phyloP scores from a whole-genome alignment of 2,888 invertebrate genomes.

The Leucophenga montana region DNA sequence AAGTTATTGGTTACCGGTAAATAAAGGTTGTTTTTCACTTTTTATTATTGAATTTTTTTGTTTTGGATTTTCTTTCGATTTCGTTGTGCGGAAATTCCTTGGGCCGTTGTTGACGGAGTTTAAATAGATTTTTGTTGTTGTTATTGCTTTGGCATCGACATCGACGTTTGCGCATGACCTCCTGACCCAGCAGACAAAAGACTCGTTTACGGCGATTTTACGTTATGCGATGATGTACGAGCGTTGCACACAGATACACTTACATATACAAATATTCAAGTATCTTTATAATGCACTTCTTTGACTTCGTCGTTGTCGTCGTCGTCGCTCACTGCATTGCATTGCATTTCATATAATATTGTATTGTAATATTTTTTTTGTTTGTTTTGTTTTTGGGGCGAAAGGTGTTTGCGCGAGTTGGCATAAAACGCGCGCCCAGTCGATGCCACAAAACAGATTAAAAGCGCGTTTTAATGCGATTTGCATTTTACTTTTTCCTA shows the following conservation, averaged over 20 bases:
- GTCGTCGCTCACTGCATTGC: too few relatives aligned
- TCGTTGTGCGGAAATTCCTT: constrained; percentile 24
- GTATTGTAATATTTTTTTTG: constrained; percentile 2
- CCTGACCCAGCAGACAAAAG: constrained; percentile 55
- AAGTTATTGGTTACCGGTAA: constrained; percentile 29
- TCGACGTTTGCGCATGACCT: constrained; percentile 48
- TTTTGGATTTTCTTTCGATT: constrained; percentile 33
- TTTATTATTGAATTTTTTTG: constrained; percentile 36
- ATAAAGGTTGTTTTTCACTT: not conserved
- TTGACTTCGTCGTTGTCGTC: not conserved
- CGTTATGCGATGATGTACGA: constrained; percentile 46
- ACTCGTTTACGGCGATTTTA: constrained; percentile 39
- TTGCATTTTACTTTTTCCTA: constrained; percentile 50
- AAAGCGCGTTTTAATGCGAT: constrained; percentile 60
- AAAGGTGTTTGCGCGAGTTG: constrained; percentile 35
- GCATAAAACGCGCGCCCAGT: constrained; percentile 13
- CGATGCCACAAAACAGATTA: constrained; percentile 54
- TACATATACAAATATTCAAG: not conserved
- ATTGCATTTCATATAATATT: not conserved
- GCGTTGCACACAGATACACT: constrained; percentile 1
- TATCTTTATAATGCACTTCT: not conserved
- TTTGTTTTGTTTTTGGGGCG: constrained; percentile 35
- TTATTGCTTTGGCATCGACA: constrained; percentile 37
- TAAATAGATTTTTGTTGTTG: constrained; percentile 11
- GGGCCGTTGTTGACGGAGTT: constrained; percentile 23